Evolutionary conservation across 2,113 vertebrate species (phyloP).

Genomic region (Gadus chalcogrammus): DNA sequence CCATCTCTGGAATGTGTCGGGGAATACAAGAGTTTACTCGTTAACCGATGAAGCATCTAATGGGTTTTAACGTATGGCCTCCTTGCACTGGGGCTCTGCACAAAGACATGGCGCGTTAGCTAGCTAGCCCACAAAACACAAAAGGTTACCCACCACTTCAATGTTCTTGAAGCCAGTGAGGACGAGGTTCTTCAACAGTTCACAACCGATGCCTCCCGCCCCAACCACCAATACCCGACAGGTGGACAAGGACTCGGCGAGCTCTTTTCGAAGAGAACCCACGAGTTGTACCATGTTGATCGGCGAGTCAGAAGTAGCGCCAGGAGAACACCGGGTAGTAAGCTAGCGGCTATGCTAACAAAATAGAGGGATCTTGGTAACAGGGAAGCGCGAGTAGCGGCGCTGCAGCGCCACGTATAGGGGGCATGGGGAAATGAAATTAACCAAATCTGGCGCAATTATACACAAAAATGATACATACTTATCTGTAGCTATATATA

Average conservation of each 20-base stretch:
- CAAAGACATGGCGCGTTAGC: slow-evolving; percentile 1
- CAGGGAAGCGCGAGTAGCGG: not conserved
- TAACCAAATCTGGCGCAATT: too few species aligned
- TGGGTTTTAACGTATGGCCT: not conserved
- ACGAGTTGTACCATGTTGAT: slow-evolving; percentile 77
- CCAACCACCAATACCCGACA: slow-evolving; percentile 88
- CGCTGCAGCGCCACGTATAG: not conserved
- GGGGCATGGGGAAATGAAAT: not conserved
- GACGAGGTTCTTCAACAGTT: slow-evolving; percentile 92
- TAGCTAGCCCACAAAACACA: slow-evolving; percentile 23
- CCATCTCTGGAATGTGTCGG: too few species aligned
- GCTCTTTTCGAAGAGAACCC: slow-evolving; percentile 81
- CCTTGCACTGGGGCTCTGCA: not conserved
- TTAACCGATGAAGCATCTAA: too few species aligned
- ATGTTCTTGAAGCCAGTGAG: slow-evolving; percentile 91
- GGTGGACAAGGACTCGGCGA: slow-evolving; percentile 81
- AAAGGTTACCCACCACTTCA: slow-evolving; percentile 82
- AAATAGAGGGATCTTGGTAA: not conserved
- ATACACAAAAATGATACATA: too few species aligned
- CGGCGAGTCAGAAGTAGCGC: slow-evolving; percentile 30
- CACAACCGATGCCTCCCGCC: slow-evolving; percentile 93
- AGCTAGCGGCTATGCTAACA: slow-evolving; percentile 27
- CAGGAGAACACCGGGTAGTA: slow-evolving; percentile 24
- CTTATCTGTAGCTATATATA: too few species aligned
- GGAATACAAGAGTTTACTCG: too few species aligned